A percentile compares a stretch with the other conserved stretches of the same genome.
Evolutionary conservation across 1,140 invertebrate species (phyloP).

Genomic region (Camponotus pennsylvanicus): DNA sequence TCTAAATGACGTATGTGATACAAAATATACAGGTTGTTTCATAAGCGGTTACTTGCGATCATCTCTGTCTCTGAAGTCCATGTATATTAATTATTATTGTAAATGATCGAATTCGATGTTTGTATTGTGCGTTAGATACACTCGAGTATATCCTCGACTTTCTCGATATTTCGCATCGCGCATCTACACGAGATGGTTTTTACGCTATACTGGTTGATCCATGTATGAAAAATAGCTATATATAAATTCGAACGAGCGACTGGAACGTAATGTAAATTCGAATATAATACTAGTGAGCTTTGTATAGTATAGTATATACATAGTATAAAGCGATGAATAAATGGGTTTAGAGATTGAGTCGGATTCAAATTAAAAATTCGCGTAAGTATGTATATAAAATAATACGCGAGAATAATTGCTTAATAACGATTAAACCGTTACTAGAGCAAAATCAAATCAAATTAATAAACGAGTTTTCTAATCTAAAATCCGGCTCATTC

Average conservation of each 20-base stretch:
- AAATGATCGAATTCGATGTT: conserved; percentile 54
- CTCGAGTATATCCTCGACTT: conserved; percentile 42
- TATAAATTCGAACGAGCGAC: conserved; percentile 20
- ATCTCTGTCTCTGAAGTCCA: conserved; percentile 56
- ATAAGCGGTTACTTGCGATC: conserved; percentile 55
- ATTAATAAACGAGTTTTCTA: not conserved
- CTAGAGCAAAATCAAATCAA: not conserved
- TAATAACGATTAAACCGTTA: not conserved
- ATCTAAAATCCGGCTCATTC: conserved; percentile 33
- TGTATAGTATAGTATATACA: conserved; percentile 33
- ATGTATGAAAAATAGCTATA: conserved; percentile 23
- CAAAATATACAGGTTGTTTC: conserved; percentile 52
- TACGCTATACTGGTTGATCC: conserved; percentile 36
- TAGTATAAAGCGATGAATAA: conserved; percentile 42
- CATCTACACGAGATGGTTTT: conserved; percentile 41
- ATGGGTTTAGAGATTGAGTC: conserved; percentile 21
- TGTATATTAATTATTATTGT: conserved; percentile 55
- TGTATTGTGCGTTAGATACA: conserved; percentile 49
- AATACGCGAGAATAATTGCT: not conserved
- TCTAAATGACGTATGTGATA: conserved; percentile 54
- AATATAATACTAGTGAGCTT: conserved; percentile 56
- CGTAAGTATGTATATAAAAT: not conserved
- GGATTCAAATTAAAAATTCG: conserved; percentile 34
- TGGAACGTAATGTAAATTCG: conserved; percentile 35
- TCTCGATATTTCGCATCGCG: conserved; percentile 42